phyloP scores from a whole-genome alignment of 2,113 vertebrate genomes.

The Cavia porcellus region DNA sequence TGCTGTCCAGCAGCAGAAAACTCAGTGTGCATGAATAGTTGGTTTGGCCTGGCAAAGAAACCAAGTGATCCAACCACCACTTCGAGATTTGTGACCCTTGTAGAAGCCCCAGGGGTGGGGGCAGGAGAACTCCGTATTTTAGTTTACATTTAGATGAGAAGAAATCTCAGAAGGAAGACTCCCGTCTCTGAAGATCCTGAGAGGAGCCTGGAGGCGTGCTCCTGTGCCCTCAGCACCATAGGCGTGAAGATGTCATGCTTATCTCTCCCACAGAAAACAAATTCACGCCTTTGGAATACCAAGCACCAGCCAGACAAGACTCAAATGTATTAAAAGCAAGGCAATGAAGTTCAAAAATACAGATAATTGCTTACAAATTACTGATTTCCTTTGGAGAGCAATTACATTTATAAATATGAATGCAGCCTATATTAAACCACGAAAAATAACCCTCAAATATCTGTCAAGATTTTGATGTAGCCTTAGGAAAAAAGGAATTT shows the following conservation, averaged over 20 bases:
- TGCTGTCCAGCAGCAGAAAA: background rate
- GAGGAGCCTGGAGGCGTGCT: constrained; percentile 73
- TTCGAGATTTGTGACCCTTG: constrained; percentile 59
- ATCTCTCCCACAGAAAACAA: constrained; percentile 88
- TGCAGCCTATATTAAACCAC: constrained; percentile 79
- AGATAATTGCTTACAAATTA: constrained; percentile 88
- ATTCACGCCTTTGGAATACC: constrained; percentile 84
- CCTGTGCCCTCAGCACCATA: constrained; percentile 86
- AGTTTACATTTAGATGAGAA: constrained; percentile 81
- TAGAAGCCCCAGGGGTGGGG: constrained; percentile 50
- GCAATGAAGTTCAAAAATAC: constrained; percentile 87
- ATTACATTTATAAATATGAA: constrained; percentile 87
- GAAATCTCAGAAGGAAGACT: constrained; percentile 79
- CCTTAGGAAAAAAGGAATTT: constrained; percentile 22
- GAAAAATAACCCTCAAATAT: constrained; percentile 77
- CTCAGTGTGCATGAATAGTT: background rate
- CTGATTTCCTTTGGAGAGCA: constrained; percentile 84
- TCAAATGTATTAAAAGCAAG: constrained; percentile 85
- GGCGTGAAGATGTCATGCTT: constrained; percentile 88
- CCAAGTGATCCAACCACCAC: constrained; percentile 69
- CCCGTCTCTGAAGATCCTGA: constrained; percentile 76
- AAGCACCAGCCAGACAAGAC: constrained; percentile 85
- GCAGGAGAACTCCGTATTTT: constrained; percentile 73
- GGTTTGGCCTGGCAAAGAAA: background rate
- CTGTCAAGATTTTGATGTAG: constrained; percentile 76